phyloP scores from a whole-genome alignment of 1,140 invertebrate species.

The Phthorimaea operculella region DNA sequence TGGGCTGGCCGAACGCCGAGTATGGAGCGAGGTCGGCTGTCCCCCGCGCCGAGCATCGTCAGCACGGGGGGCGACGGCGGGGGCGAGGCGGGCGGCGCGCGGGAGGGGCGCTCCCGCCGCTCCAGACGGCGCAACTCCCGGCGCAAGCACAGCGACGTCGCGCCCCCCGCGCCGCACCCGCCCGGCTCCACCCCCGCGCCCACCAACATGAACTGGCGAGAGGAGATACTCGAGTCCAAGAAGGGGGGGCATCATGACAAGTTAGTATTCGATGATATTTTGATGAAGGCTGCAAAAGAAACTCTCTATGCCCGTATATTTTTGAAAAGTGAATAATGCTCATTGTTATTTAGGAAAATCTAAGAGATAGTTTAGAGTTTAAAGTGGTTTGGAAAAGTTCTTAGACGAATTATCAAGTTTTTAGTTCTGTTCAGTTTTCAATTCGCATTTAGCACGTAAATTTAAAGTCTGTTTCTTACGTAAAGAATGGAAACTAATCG shows the following conservation, averaged over 20 bases:
- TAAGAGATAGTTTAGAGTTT: too few species aligned
- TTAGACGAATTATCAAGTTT: too few species aligned
- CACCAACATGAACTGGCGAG: conserved; percentile 41
- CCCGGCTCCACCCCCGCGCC: conserved; percentile 16
- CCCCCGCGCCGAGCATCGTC: conserved; percentile 24
- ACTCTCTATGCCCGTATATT: too few species aligned
- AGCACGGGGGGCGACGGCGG: conserved; percentile 11
- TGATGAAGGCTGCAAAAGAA: too few species aligned
- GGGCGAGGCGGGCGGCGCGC: conserved; percentile 15
- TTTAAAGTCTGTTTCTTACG: too few species aligned
- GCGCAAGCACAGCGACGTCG: conserved; percentile 8
- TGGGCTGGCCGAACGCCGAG: conserved; percentile 34
- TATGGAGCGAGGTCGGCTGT: conserved; percentile 33
- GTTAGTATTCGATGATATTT: conserved; percentile 15
- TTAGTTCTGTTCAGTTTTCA: too few species aligned
- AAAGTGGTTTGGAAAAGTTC: too few species aligned
- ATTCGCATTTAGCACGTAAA: too few species aligned
- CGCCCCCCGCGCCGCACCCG: conserved; percentile 19
- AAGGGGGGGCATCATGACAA: conserved; percentile 36
- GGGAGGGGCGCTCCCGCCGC: conserved; percentile 22
- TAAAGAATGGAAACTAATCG: too few species aligned
- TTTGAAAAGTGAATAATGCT: too few species aligned
- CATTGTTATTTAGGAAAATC: too few species aligned
- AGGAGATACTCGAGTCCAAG: conserved; percentile 55
- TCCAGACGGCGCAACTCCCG: conserved; percentile 11